Conservation (phyloP, 2,888 invertebrate genomes). For the Abscondita cerata region DNA sequence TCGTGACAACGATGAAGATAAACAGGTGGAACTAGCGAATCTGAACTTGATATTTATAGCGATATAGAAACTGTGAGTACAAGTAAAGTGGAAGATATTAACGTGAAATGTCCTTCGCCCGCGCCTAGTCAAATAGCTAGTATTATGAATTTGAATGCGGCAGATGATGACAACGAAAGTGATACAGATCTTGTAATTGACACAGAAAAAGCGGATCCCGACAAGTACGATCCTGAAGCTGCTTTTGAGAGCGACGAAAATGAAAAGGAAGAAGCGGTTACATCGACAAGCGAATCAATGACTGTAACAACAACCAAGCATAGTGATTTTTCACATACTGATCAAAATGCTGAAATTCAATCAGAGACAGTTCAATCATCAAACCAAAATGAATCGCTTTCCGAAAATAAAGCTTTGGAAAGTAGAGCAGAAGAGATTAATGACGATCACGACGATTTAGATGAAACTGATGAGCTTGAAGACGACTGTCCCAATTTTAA, state of each 20-base stretch:
- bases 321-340: constrained; percentile 22
- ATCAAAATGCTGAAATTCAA: constrained; percentile 45
- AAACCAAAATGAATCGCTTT: constrained; percentile 35
- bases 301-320: constrained; percentile 6
- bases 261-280: constrained; percentile 42
- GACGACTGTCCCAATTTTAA: constrained; percentile 86
- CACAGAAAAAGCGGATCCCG: constrained; percentile 55
- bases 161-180: constrained; percentile 48
- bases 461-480: constrained; percentile 63
- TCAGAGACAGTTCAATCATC: constrained; percentile 49
- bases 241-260: constrained; percentile 51
- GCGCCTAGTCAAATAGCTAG: constrained; percentile 3
- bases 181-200: constrained; percentile 67
- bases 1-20: constrained; percentile 38
- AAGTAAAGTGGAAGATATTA: constrained; percentile 50
- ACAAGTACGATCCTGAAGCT: constrained; percentile 66
- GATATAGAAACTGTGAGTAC: constrained; percentile 64
- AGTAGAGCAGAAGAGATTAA: constrained; percentile 51
- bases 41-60: constrained; percentile 68
- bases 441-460: constrained; percentile 66
- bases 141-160: constrained; percentile 6
- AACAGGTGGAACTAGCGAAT: constrained; percentile 49
- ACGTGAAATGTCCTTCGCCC: constrained; percentile 20
- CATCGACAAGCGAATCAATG: constrained; percentile 37
- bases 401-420: constrained; percentile 26